Percentiles rank a stretch among this genome's conserved stretches.
Conservation (phyloP, 1,140 invertebrate genomes). For the Neodiprion lecontei region DNA sequence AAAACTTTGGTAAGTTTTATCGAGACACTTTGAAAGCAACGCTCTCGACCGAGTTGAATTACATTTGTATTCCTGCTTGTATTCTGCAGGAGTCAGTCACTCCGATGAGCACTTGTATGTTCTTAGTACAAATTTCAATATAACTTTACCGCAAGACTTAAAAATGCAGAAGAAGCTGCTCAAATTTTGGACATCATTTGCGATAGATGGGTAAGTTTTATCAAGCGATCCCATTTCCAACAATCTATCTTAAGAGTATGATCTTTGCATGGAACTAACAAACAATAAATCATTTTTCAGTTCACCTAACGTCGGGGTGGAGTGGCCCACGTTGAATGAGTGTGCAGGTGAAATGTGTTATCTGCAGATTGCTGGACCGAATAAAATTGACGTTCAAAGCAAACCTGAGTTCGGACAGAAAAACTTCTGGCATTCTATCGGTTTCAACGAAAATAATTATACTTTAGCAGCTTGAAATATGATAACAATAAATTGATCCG, state of each 20-base stretch:
- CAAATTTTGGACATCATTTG: constrained; percentile 64
- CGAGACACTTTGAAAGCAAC: neutral
- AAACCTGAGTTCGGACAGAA: constrained; percentile 60
- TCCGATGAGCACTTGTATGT: constrained; percentile 65
- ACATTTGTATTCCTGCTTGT: constrained; percentile 12
- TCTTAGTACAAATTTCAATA: constrained; percentile 44
- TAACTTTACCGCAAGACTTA: constrained; percentile 51
- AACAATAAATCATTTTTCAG: constrained; percentile 34
- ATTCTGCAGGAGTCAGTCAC: constrained; percentile 65
- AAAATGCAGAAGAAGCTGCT: constrained; percentile 63
- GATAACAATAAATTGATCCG: neutral
- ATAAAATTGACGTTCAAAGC: constrained; percentile 54
- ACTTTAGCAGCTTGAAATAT: no score
- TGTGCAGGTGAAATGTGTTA: constrained; percentile 55
- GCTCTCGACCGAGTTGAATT: neutral
- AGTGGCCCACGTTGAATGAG: constrained; percentile 51
- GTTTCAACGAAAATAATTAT: constrained; percentile 62
- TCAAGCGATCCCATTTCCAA: neutral
- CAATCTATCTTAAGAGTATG: neutral
- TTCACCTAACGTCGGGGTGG: constrained; percentile 41
- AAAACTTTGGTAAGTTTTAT: constrained; percentile 63
- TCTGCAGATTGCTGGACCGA: constrained; percentile 61
- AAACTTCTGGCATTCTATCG: constrained; percentile 65
- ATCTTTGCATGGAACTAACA: constrained; percentile 12
- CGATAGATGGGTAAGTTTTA: constrained; percentile 61